Conservation (phyloP, 2,888 invertebrate species). For the Byasa hedistus region DNA sequence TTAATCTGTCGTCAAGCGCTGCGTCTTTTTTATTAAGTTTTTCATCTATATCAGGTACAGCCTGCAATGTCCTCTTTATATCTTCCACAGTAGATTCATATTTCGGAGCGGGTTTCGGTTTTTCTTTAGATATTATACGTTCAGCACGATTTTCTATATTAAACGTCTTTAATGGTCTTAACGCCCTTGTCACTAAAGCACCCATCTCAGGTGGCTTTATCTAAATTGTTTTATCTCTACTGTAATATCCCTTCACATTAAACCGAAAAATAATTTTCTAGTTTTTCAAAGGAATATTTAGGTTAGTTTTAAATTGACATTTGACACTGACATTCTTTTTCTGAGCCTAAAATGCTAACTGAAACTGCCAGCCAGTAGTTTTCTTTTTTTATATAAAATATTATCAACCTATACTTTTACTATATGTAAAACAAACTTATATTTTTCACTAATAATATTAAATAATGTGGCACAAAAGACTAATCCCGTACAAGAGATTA, state of each 20-base stretch:
- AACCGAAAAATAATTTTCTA: conserved; percentile 36
- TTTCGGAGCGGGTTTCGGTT: conserved; percentile 85
- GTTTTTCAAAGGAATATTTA: conserved; percentile 2
- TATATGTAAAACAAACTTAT: too few species aligned
- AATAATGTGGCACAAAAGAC: too few species aligned
- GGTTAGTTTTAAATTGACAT: conserved; percentile 34
- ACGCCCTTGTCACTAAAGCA: conserved; percentile 80
- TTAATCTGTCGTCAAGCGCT: conserved; percentile 82
- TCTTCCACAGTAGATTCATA: conserved; percentile 81
- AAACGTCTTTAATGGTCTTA: conserved; percentile 82
- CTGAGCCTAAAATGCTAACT: not conserved
- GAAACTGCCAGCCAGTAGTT: not conserved
- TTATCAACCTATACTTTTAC: not conserved
- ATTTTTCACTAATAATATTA: not conserved
- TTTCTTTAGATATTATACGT: conserved; percentile 83
- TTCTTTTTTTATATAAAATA: not conserved
- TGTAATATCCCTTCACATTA: conserved; percentile 30
- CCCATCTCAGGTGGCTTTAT: conserved; percentile 82
- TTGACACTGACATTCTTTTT: conserved; percentile 31
- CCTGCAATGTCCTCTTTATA: conserved; percentile 81
- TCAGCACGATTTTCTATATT: conserved; percentile 89
- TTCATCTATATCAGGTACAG: conserved; percentile 81
- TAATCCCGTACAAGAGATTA: too few species aligned
- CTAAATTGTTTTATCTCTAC: conserved; percentile 29
- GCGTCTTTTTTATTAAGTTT: conserved; percentile 82